phyloP scores from a whole-genome alignment of 2,113 vertebrate genomes.

The Gila orcuttii region DNA sequence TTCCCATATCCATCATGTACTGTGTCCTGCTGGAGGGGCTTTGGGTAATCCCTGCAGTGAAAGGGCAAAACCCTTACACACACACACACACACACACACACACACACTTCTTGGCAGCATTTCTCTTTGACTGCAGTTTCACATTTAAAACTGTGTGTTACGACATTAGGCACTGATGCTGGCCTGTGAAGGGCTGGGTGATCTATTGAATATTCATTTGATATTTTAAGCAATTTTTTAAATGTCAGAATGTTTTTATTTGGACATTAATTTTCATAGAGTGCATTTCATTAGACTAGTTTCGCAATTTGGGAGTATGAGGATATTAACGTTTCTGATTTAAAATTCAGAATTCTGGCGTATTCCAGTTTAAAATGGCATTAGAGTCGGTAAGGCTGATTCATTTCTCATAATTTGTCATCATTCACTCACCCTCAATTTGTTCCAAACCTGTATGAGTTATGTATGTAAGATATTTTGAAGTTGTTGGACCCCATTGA shows the following conservation, averaged over 20 bases:
- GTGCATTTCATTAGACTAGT: not conserved
- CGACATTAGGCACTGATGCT: not conserved
- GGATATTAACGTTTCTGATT: too few species aligned
- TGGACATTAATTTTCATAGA: too few species aligned
- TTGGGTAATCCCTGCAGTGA: conserved; percentile 33
- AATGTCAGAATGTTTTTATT: not conserved
- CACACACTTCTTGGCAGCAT: not conserved
- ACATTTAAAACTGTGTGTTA: not conserved
- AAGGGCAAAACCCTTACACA: conserved; percentile 12
- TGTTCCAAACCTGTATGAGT: too few species aligned
- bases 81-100: not conserved
- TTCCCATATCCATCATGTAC: not conserved
- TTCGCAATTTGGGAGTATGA: not conserved
- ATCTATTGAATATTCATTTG: not conserved
- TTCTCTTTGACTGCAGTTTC: not conserved
- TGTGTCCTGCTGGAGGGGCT: conserved; percentile 8
- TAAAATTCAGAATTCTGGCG: too few species aligned
- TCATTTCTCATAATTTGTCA: not conserved
- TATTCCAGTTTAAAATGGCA: not conserved
- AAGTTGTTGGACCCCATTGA: too few species aligned
- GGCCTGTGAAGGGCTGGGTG: not conserved
- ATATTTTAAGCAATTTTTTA: not conserved
- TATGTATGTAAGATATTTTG: too few species aligned
- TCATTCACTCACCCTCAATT: too few species aligned
- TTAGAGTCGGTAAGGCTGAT: not conserved